phyloP scores from a whole-genome alignment of 2,888 invertebrate species.

The Ecdyonurus torrentis region DNA sequence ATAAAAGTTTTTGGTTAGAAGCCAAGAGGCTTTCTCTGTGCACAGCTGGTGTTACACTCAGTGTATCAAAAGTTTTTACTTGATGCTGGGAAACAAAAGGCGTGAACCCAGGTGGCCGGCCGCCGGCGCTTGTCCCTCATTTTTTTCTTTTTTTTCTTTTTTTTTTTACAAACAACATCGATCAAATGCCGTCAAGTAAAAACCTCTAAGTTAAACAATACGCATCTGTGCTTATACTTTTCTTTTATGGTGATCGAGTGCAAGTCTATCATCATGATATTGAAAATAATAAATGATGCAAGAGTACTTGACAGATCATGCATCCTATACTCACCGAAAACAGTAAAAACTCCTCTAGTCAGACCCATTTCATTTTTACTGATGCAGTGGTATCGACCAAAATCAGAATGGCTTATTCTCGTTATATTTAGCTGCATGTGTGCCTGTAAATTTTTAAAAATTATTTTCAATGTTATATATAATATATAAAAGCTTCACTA shows the following conservation, averaged over 20 bases:
- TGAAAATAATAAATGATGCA: background rate
- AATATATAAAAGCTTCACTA: too few species aligned
- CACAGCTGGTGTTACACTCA: background rate
- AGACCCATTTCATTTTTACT: constrained; percentile 69
- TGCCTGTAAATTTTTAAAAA: constrained; percentile 31
- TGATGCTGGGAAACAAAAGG: background rate
- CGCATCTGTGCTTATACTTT: too few species aligned
- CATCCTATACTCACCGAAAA: constrained; percentile 37
- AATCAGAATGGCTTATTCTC: constrained; percentile 46
- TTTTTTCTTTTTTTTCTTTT: too few species aligned
- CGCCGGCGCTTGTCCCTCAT: background rate
- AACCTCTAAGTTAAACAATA: background rate
- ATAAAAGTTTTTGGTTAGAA: background rate
- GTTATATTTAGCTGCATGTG: constrained; percentile 65
- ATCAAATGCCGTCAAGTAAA: background rate
- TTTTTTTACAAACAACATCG: background rate
- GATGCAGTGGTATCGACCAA: constrained; percentile 64
- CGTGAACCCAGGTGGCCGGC: background rate
- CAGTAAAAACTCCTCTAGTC: constrained; percentile 52
- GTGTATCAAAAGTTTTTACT: background rate
- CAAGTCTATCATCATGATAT: background rate
- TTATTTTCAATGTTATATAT: background rate
- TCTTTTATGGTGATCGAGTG: too few species aligned
- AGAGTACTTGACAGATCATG: constrained; percentile 1
- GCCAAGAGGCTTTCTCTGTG: background rate